A percentile compares a stretch with the other conserved stretches of the same genome.
Evolutionary conservation across 2,797 vertebrate genomes (phyloP).

Genomic region (Darevskia mixta): DNA sequence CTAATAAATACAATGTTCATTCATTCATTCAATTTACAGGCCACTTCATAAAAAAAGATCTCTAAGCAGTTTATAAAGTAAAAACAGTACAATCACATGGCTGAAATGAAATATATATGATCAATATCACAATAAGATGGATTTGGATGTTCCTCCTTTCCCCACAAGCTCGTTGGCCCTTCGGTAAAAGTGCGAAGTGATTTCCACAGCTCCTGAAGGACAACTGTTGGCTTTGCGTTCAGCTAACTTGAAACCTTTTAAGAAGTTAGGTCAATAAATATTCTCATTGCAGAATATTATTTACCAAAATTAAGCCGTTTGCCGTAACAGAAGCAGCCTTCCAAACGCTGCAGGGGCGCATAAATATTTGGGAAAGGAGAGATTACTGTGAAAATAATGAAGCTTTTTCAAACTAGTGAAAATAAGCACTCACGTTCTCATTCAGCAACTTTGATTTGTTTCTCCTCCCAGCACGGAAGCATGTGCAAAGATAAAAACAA

Average conservation of each 20-base stretch:
- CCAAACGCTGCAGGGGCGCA: not conserved
- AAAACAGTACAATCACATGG: too few species aligned
- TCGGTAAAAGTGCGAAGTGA: slow-evolving; percentile 27
- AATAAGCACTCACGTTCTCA: not conserved
- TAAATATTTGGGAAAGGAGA: slow-evolving; percentile 8
- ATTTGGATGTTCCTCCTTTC: slow-evolving; percentile 20
- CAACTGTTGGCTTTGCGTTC: slow-evolving; percentile 35
- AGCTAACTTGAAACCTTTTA: slow-evolving; percentile 43
- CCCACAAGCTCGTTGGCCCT: not conserved
- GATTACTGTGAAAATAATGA: not conserved
- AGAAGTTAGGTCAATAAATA: slow-evolving; percentile 38
- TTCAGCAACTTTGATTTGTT: not conserved
- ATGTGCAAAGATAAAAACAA: not conserved
- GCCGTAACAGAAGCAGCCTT: not conserved
- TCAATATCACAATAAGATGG: slow-evolving; percentile 1
- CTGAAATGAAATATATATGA: too few species aligned
- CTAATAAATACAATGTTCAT: too few species aligned
- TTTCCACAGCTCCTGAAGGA: slow-evolving; percentile 45
- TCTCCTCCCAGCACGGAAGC: not conserved
- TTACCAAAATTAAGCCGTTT: slow-evolving; percentile 38
- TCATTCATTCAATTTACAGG: too few species aligned
- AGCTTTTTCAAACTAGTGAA: not conserved
- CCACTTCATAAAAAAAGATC: too few species aligned
- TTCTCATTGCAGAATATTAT: not conserved
- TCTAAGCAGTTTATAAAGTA: too few species aligned